Evolutionary conservation across 1,140 invertebrate species (phyloP), one percentile per base, ranked within the genome.

Genomic region (Panagrolaimus sp.): DNA sequence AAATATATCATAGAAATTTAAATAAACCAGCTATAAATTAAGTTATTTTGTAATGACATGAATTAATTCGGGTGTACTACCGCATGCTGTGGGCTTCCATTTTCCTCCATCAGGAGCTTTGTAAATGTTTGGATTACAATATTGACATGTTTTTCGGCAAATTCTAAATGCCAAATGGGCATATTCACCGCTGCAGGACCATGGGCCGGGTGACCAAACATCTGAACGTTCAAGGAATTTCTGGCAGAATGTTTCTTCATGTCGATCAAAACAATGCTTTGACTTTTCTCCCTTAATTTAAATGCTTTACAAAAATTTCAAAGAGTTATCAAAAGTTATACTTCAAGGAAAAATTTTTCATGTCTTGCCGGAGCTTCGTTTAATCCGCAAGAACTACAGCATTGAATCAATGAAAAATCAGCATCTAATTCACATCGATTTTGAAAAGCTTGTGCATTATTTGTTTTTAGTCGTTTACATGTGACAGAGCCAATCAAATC

Each of bases 211-310:
- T 5, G 62, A 47, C 67, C 67, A 69, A 9, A 66, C 42, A 25
- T 69, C 67, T 14, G n/a, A 23, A 68, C 57, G n/a, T 43, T 67
- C 20, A 9, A 69, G 31, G 45, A 69, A 69, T 16, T 65, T 44
- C 5, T 69, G 16, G 46, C 67, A 69, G 63, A 66, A 69, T 5
- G 9, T 16, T 9, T 31, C 20, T 9, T 23, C 43, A 42, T 69
- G 67, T 16, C 67, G 67, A 66, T 69, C 67, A 66, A 69, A 69
- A 53, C 67, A 69, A 43, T 47, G 38, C 42, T 57, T 46, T 9
- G 67, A 69, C 9, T 66, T 65, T 11, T 66, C 67, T 13, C 63
- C 67, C 67, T 69, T 7, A 42, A 67, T 20, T 3, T 57, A 25
- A 8, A 11, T 51, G 14, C n/a, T 51, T 51, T 51, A 16, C 7